Evolutionary conservation across 2,113 vertebrate species (phyloP).

Genomic region (Agelaius phoeniceus): DNA sequence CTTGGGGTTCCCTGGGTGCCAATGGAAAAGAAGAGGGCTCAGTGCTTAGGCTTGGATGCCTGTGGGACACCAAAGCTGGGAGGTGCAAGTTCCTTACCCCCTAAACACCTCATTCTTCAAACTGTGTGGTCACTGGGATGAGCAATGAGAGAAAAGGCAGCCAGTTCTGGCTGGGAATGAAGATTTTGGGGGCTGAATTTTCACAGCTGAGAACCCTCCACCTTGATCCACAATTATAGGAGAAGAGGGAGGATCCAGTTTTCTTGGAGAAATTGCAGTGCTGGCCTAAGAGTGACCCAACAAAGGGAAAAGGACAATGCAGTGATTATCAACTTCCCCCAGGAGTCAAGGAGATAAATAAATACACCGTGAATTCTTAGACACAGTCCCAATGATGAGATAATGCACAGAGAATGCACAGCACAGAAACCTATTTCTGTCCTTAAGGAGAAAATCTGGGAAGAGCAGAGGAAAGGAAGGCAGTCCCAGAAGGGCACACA

Average conservation of each 20-base stretch:
- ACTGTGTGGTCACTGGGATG: fast-evolving
- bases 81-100: neutral
- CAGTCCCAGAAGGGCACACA: fast-evolving
- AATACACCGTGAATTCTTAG: neutral
- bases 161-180: neutral
- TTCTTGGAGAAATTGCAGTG: neutral
- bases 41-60: neutral
- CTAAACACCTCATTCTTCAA: neutral
- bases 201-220: neutral
- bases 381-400: neutral
- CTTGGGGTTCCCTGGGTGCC: fast-evolving
- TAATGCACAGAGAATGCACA: neutral
- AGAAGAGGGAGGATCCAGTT: neutral
- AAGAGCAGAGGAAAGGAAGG: neutral
- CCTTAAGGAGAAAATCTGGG: neutral
- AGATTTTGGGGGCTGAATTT: neutral
- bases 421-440: neutral
- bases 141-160: fast-evolving
- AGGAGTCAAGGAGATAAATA: neutral
- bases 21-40: neutral
- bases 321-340: neutral
- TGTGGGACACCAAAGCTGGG: neutral
- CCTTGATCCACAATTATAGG: neutral
- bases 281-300: neutral
- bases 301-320: neutral